Evolutionary conservation across 2,888 invertebrate genomes (phyloP), one percentile per base, ranked within the genome.

Genomic region (Diarsia rubi): DNA sequence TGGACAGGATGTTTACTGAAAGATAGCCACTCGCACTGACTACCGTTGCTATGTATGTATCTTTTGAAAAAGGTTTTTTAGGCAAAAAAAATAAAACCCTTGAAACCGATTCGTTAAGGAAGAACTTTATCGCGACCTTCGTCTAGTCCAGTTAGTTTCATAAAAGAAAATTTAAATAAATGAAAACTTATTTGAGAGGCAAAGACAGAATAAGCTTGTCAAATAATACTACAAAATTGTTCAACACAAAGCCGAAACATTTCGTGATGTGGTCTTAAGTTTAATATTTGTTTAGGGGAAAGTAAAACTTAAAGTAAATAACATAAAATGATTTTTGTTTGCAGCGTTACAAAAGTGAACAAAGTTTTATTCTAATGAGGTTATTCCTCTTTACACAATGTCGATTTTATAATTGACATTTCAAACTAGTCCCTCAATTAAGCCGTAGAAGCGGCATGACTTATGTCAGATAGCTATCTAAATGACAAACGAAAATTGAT

Each of bases 401-500:
- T 31, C 59, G 11, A 67, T 65, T 81, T 84, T 79, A 66, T 57
- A 45, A 75, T 81, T 67, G 69, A 54, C 66, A 71, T 66, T 77
- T 67, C 47, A 44, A 82, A 73, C 60, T 24, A 37, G 67, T 66
- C 54, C 24, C 31, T 73, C 78, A 79, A 78, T 79, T 78, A 87
- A 69, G 66, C 37, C 45, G 24, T 37, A 64, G 71, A 63, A 71
- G 74, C 63, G 65, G 68, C 65, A 63, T 66, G 70, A 66, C 76
- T 79, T 82, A 71, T 62, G 67, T 78, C 54, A 69, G 86, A 86
- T 88, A 78, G 52, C 27, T 75, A 86, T 86, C 88, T 86, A 78
- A 79, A 83, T 81, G 84, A 88, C 86, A 81, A 73, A 31, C 54
- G 66, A 71, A 87, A 86, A 86, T 86, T 83, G 79, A 81, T 86